phyloP scores from a whole-genome alignment of 1,140 invertebrate species.

The Penaeus japonicus region DNA sequence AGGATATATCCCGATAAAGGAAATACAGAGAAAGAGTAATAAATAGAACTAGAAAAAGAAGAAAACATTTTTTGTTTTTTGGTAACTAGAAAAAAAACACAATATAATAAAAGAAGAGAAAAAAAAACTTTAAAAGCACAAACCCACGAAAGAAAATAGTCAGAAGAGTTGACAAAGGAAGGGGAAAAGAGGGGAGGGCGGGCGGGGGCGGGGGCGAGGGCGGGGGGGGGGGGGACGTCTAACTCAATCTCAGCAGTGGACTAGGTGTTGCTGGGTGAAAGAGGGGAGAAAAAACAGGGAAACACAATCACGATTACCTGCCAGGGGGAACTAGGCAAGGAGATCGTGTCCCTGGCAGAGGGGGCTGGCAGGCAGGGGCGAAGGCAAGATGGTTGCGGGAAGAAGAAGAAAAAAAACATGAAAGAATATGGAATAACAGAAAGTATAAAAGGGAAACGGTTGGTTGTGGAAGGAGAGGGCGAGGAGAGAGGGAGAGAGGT shows the following conservation, averaged over 20 bases:
- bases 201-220: neutral
- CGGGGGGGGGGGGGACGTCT: neutral
- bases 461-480: neutral
- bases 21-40: too few relatives aligned
- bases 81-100: too few relatives aligned
- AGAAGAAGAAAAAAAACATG: neutral
- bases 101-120: too few relatives aligned
- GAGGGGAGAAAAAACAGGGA: neutral
- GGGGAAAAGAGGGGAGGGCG: neutral
- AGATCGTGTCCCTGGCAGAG: neutral
- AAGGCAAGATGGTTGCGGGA: neutral
- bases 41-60: too few relatives aligned
- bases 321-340: neutral
- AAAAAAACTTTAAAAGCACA: too few relatives aligned
- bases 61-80: too few relatives aligned
- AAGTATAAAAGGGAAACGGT: neutral
- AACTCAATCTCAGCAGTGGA: neutral
- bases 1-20: too few relatives aligned
- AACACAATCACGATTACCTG: neutral
- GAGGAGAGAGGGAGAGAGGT: neutral
- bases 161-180: neutral
- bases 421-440: neutral
- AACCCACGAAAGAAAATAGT: neutral
- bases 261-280: neutral
- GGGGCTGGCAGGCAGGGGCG: neutral